These are phyloP conservation scores for Drosophila stalkeri DNA, from an alignment of 2,888 invertebrate genomes.

Conservation along the genomic window DNA sequence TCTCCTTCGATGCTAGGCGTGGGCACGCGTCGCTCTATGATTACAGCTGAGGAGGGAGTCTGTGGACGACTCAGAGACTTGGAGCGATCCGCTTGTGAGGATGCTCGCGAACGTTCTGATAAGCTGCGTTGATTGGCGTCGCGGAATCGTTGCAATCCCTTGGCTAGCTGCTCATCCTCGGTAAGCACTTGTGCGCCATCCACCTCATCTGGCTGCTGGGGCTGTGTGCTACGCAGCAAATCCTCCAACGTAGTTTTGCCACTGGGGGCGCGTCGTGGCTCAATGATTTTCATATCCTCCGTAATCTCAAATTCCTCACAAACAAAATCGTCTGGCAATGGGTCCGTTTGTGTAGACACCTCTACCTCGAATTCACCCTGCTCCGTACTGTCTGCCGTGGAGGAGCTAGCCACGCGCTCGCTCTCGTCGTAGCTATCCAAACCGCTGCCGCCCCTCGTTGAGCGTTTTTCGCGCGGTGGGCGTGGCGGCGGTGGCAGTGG, in stretches of 20 bases:
- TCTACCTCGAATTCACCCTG: slow-evolving; percentile 86
- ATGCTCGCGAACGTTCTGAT: slow-evolving; percentile 87
- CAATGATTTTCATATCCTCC: slow-evolving; percentile 84
- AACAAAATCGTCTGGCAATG: slow-evolving; percentile 91
- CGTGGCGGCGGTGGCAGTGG: slow-evolving; percentile 94
- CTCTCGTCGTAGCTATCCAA: slow-evolving; percentile 81
- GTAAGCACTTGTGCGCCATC: slow-evolving; percentile 80
- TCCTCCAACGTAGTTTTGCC: slow-evolving; percentile 84
- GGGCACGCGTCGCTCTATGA: slow-evolving; percentile 87
- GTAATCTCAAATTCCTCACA: slow-evolving; percentile 87
- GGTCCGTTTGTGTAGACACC: slow-evolving; percentile 94
- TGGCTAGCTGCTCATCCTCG: slow-evolving; percentile 87
- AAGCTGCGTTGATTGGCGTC: slow-evolving; percentile 87
- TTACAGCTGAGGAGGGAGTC: slow-evolving; percentile 88
- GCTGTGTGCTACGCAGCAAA: slow-evolving; percentile 81
- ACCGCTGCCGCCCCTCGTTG: slow-evolving; percentile 66
- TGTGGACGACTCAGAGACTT: slow-evolving; percentile 87
- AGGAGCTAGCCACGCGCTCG: slow-evolving; percentile 75
- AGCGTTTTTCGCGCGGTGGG: slow-evolving; percentile 89
- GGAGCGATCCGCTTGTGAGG: slow-evolving; percentile 87
- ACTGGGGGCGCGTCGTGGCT: slow-evolving; percentile 73
- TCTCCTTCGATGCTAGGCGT: slow-evolving; percentile 88
- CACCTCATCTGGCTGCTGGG: slow-evolving; percentile 71
- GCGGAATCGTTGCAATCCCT: slow-evolving; percentile 86
- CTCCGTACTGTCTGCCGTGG: slow-evolving; percentile 81